Conservation (phyloP, 2,888 invertebrate genomes). For the Candidula unifasciata region DNA sequence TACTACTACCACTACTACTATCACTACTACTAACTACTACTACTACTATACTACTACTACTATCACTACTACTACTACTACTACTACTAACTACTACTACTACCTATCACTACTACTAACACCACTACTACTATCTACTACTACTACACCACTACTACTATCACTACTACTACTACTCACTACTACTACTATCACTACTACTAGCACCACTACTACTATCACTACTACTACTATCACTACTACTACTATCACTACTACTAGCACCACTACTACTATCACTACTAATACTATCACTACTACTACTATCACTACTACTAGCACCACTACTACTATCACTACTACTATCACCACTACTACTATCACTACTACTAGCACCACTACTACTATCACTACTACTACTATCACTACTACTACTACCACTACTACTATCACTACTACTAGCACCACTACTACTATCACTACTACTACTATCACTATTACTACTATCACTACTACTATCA, state of each 20-base stretch:
- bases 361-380: not conserved
- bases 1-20: conserved; percentile 10
- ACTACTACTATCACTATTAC: not conserved
- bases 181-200: too few relatives aligned
- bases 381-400: not conserved
- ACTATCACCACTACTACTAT: not conserved
- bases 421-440: conserved; percentile 37
- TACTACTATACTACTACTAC: too few relatives aligned
- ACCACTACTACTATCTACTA: not conserved
- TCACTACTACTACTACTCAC: too few relatives aligned
- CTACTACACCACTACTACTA: too few relatives aligned
- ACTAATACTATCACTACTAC: conserved; percentile 11
- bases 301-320: not conserved
- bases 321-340: conserved; percentile 4
- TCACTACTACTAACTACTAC: not conserved
- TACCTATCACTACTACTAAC: too few relatives aligned
- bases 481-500: not conserved
- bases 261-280: not conserved
- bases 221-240: not conserved
- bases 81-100: too few relatives aligned
- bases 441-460: not conserved
- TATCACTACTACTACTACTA: not conserved
- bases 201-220: not conserved
- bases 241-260: not conserved
- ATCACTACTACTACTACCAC: conserved; percentile 19